phyloP scores from a whole-genome alignment of 2,888 invertebrate species.

The Cosmopolites sordidus region DNA sequence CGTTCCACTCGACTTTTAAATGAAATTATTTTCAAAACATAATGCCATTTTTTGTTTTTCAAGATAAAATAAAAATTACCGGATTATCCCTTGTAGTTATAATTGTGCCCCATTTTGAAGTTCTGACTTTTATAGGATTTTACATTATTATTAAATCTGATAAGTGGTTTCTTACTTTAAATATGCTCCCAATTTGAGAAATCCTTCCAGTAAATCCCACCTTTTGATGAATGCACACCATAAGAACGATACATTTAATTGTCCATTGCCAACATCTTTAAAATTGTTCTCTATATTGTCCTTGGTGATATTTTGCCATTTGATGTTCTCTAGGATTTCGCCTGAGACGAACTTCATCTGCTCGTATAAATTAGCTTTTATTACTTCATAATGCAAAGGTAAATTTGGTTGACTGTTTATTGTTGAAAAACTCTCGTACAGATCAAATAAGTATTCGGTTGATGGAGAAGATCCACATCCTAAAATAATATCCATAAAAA shows the following conservation, averaged over 20 bases:
- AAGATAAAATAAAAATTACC: too few species aligned
- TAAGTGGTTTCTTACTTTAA: conserved; percentile 43
- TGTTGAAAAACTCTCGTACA: conserved; percentile 61
- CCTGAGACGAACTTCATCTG: conserved; percentile 66
- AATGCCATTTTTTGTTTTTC: too few species aligned
- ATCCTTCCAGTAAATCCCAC: conserved; percentile 59
- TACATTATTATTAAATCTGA: too few species aligned
- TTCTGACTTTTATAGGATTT: too few species aligned
- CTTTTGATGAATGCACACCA: conserved; percentile 72
- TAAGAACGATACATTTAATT: conserved; percentile 66
- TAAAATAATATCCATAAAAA: too few species aligned
- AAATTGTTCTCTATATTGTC: conserved; percentile 55
- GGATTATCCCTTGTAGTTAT: too few species aligned
- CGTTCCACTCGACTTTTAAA: too few species aligned
- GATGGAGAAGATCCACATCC: conserved; percentile 65
- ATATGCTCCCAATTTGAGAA: conserved; percentile 66
- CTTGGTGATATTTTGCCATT: conserved; percentile 59
- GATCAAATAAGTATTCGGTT: conserved; percentile 75
- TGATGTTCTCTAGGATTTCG: conserved; percentile 67
- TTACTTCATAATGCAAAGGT: conserved; percentile 66
- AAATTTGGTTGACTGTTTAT: conserved; percentile 54
- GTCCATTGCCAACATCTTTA: conserved; percentile 55
- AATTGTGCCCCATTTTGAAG: too few species aligned
- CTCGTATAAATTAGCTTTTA: conserved; percentile 68
- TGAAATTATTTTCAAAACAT: too few species aligned